phyloP scores from a whole-genome alignment of 2,113 vertebrate genomes.

The Dascyllus trimaculatus region DNA sequence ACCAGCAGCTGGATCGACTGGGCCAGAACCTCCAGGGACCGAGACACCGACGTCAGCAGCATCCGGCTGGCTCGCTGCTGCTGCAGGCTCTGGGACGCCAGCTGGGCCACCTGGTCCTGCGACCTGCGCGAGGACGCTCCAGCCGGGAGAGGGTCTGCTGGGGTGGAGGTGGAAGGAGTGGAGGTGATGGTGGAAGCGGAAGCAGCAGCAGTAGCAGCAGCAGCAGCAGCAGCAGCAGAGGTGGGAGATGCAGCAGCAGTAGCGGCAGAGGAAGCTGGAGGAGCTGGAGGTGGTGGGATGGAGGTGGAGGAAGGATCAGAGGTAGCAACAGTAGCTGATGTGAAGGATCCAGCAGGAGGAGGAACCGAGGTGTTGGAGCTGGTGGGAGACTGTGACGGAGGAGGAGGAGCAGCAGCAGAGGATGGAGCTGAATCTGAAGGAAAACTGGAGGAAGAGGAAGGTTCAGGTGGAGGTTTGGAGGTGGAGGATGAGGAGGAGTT shows the following conservation, averaged over 20 bases:
- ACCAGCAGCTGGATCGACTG: conserved; percentile 83
- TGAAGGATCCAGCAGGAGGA: background rate
- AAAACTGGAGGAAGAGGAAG: conserved; percentile 24
- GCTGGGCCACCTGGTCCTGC: conserved; percentile 63
- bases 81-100: conserved; percentile 79
- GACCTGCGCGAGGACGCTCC: conserved; percentile 30
- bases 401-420: conserved; percentile 14
- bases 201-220: conserved; percentile 15
- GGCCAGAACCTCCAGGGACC: conserved; percentile 80
- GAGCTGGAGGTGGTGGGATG: background rate
- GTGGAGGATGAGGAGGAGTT: no score
- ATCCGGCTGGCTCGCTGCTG: conserved; percentile 82
- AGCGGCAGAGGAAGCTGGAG: conserved; percentile 6
- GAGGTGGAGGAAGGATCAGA: conserved; percentile 8
- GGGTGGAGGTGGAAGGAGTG: background rate
- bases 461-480: conserved; percentile 14
- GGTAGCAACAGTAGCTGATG: conserved; percentile 21
- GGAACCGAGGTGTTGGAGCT: background rate
- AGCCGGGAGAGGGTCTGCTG: conserved; percentile 32
- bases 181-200: background rate
- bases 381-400: background rate
- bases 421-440: background rate
- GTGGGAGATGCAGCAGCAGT: conserved; percentile 1
- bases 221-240: background rate
- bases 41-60: conserved; percentile 81